Percentiles rank a stretch among this genome's conserved stretches.
Conservation (phyloP, 2,113 vertebrate species). For the Heptranchias perlo region DNA sequence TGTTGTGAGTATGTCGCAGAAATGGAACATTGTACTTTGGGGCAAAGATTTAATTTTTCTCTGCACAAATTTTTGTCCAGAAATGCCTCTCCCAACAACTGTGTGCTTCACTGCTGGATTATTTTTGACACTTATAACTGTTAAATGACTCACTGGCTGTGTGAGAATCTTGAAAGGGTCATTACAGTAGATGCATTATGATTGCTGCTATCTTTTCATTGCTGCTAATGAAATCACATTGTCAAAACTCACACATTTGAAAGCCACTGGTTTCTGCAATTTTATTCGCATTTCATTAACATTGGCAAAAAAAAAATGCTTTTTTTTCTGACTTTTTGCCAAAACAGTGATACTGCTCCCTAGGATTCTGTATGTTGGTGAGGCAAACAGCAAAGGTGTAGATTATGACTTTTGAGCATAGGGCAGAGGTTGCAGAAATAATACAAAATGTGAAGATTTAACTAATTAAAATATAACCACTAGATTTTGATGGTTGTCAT, state of each 20-base stretch:
- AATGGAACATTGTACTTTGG: neutral
- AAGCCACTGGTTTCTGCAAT: neutral
- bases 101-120: neutral
- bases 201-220: neutral
- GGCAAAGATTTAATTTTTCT: neutral
- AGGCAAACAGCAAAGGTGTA: neutral
- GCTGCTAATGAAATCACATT: neutral
- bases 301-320: neutral
- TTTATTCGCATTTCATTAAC: neutral
- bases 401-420: neutral
- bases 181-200: neutral
- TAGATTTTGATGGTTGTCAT: neutral
- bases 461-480: neutral
- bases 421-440: neutral
- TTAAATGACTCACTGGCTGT: neutral
- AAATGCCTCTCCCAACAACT: neutral
- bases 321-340: neutral
- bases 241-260: neutral
- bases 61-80: neutral
- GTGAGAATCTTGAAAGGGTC: neutral
- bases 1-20: neutral
- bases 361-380: neutral
- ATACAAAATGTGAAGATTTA: neutral
- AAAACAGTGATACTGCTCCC: neutral
- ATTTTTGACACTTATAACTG: neutral